A percentile compares a stretch with the other conserved stretches of the same genome.
These are phyloP conservation scores for Tapirus indicus DNA, from an alignment of 2,797 vertebrate species.

Conservation along the genomic window DNA sequence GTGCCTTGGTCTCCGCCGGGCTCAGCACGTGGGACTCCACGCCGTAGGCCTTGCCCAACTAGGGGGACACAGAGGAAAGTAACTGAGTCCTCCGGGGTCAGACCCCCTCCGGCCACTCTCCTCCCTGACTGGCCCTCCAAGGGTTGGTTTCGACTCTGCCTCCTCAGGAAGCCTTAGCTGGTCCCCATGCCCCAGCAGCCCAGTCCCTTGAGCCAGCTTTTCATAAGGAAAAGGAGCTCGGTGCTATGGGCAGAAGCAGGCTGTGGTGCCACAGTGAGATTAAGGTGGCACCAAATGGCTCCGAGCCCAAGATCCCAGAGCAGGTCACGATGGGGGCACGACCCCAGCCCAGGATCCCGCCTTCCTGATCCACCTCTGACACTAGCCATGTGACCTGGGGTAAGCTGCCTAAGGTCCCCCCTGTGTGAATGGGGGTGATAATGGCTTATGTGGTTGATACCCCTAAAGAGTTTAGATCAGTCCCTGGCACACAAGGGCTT, in stretches of 20 bases:
- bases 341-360: too few relatives aligned
- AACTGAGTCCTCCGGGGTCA: not conserved
- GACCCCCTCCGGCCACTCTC: rapidly evolving
- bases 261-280: too few relatives aligned
- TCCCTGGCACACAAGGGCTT: not conserved
- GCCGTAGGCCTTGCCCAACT: slow-evolving; percentile 97
- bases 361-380: not conserved
- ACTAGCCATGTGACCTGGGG: not conserved
- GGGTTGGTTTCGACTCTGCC: not conserved
- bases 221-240: not conserved
- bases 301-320: too few relatives aligned
- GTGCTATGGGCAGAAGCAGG: rapidly evolving
- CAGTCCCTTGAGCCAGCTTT: not conserved
- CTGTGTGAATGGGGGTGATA: too few relatives aligned
- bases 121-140: rapidly evolving
- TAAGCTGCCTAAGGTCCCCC: too few relatives aligned
- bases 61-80: not conserved
- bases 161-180: not conserved
- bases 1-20: slow-evolving; percentile 95
- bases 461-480: not conserved
- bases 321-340: too few relatives aligned
- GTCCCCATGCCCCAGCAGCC: not conserved
- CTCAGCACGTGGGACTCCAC: slow-evolving; percentile 97
- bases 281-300: too few relatives aligned
- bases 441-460: not conserved